A percentile compares a stretch with the other conserved stretches of the same genome.
Conservation (phyloP, 2,888 invertebrate genomes). For the Tethea ocularis region DNA sequence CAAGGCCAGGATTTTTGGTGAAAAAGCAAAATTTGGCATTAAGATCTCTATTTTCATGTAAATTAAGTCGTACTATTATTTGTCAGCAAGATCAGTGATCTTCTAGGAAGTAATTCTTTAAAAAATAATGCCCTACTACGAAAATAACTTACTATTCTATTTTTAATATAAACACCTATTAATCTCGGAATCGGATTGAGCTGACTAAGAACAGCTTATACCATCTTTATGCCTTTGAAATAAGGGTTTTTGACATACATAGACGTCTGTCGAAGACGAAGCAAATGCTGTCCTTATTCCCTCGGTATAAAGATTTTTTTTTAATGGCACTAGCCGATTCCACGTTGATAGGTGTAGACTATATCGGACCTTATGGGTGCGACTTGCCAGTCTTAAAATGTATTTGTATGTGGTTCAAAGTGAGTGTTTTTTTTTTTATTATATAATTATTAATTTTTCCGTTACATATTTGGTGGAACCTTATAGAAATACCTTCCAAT, state of each 20-base stretch:
- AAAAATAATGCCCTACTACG: not conserved
- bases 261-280: too few species aligned
- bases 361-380: not conserved
- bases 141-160: too few species aligned
- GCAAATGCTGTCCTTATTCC: not conserved
- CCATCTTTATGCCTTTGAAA: not conserved
- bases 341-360: not conserved
- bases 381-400: conserved; percentile 1
- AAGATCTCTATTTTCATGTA: too few species aligned
- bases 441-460: too few species aligned
- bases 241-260: not conserved
- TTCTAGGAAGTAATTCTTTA: too few species aligned
- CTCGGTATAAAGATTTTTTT: not conserved
- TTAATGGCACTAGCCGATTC: not conserved
- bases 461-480: not conserved
- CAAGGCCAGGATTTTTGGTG: too few species aligned
- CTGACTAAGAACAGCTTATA: not conserved
- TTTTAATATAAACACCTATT: not conserved
- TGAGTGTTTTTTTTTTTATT: not conserved
- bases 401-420: not conserved
- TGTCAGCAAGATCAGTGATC: too few species aligned
- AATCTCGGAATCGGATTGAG: not conserved
- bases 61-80: too few species aligned
- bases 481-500: not conserved
- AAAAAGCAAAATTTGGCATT: too few species aligned